These are phyloP conservation scores for Cephus sareptanus DNA, from an alignment of 2,888 invertebrate genomes.

Conservation along the genomic window DNA sequence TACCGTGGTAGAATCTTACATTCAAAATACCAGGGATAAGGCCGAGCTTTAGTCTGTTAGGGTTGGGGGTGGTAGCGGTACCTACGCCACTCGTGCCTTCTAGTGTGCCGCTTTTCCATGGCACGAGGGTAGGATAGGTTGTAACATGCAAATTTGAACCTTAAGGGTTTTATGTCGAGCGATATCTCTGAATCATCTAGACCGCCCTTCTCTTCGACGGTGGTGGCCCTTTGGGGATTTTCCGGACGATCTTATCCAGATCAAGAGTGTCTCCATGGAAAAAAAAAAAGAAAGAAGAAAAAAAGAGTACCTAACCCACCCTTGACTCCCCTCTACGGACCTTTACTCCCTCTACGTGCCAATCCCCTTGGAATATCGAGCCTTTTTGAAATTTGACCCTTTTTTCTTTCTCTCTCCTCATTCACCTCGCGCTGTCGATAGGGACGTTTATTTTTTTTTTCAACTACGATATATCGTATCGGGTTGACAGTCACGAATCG, in stretches of 20 bases:
- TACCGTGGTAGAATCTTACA: conserved; percentile 51
- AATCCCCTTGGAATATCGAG: background rate
- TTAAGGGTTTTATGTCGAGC: conserved; percentile 64
- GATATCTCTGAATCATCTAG: conserved; percentile 63
- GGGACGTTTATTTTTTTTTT: no score
- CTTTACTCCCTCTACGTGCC: no score
- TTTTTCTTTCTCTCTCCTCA: conserved; percentile 16
- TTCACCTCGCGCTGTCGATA: background rate
- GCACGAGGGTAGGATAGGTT: conserved; percentile 40
- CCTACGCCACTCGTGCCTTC: conserved; percentile 6
- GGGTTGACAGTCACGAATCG: no score
- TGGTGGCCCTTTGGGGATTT: conserved; percentile 44
- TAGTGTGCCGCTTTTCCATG: background rate
- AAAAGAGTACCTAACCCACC: conserved; percentile 18
- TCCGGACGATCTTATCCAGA: conserved; percentile 57
- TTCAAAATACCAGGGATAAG: conserved; percentile 59
- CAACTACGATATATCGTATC: no score
- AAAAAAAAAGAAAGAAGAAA: background rate
- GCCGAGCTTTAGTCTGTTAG: conserved; percentile 37
- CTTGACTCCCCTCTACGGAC: no score
- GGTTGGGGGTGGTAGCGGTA: conserved; percentile 22
- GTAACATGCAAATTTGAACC: conserved; percentile 66
- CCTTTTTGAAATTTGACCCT: conserved; percentile 12
- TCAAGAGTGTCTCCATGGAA: conserved; percentile 47
- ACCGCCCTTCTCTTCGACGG: conserved; percentile 39